Evolutionary conservation across 1,140 invertebrate species (phyloP).

Genomic region (Atta colombica): DNA sequence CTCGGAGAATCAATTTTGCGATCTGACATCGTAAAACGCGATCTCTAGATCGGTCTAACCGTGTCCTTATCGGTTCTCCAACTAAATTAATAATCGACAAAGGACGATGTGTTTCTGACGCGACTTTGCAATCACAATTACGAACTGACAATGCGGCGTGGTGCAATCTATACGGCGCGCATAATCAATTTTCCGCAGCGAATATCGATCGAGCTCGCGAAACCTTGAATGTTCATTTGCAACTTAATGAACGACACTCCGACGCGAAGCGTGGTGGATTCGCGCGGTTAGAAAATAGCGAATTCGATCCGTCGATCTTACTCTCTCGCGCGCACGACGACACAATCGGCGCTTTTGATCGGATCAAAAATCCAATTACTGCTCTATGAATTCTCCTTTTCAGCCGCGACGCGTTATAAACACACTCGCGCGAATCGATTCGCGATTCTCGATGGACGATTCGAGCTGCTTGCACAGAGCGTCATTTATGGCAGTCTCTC

Average conservation of each 20-base stretch:
- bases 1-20: slow-evolving; percentile 22
- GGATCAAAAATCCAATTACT: slow-evolving; percentile 54
- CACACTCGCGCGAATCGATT: slow-evolving; percentile 43
- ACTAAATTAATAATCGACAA: slow-evolving; percentile 48
- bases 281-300: slow-evolving; percentile 19
- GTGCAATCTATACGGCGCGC: slow-evolving; percentile 63
- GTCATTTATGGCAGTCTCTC: background rate
- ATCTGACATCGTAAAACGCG: background rate
- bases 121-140: slow-evolving; percentile 61
- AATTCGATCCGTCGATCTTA: slow-evolving; percentile 55
- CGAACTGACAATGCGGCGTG: slow-evolving; percentile 66
- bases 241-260: slow-evolving; percentile 50
- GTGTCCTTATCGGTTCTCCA: background rate
- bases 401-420: slow-evolving; percentile 18
- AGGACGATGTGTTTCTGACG: slow-evolving; percentile 33
- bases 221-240: slow-evolving; percentile 72
- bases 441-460: slow-evolving; percentile 45
- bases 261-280: slow-evolving; percentile 38
- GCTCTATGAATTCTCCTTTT: slow-evolving; percentile 27
- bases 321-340: slow-evolving; percentile 8
- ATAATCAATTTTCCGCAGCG: slow-evolving; percentile 71
- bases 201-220: slow-evolving; percentile 62
- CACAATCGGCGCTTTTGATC: slow-evolving; percentile 55
- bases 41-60: background rate
- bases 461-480: slow-evolving; percentile 48